Evolutionary conservation across 2,113 vertebrate genomes (phyloP), one percentile per base, ranked within the genome.

Genomic region (Isurus oxyrinchus): DNA sequence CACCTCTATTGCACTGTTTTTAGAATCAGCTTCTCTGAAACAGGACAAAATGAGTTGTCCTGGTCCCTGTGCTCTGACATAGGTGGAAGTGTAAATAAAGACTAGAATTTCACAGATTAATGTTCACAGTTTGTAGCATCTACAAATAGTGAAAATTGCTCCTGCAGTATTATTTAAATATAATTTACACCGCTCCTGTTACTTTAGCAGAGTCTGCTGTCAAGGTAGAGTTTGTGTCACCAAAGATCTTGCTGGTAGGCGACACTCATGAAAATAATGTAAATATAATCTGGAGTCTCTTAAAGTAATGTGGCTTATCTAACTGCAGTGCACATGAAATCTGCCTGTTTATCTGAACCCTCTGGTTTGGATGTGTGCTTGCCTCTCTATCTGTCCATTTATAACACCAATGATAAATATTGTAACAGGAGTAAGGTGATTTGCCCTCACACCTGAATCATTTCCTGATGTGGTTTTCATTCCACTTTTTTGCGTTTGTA

Each of bases 141-240:
- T n/a, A 93, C 35, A 93, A 93, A 93, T 93, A 61, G 90, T 93
- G 57, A 35, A 61, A 93, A n/a, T n/a, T 61, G 90, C 57, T n/a
- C 55, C 57, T 93, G 90, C 19, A 19, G 14, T 40, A 61, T n/a
- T 16, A 93, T n/a, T n/a, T 57, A 16, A 93, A 61, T 61, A 31
- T 93, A 93, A 93, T 63, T 57, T 93, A 93, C 57, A 61, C 57
- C 13, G 27, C 5, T 61, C 35, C 88, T 35, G 4, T 57, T 55
- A 11, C 25, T 93, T 90, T 61, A 0, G 23, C 90, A 40, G 90
- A n/a, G 57, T 16, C 57, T n/a, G 31, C 31, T 61, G 57, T 61
- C 31, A 61, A 93, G 31, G 35, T 61, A 61, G 55, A 61, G 61
- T 91, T 91, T 57, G 7, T 59, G 55, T 11, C 53, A 91, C 59